Percentiles rank a stretch among this genome's conserved stretches.
These are phyloP conservation scores for Acromyrmex echinatior DNA, from an alignment of 1,140 invertebrate genomes.

Conservation along the genomic window DNA sequence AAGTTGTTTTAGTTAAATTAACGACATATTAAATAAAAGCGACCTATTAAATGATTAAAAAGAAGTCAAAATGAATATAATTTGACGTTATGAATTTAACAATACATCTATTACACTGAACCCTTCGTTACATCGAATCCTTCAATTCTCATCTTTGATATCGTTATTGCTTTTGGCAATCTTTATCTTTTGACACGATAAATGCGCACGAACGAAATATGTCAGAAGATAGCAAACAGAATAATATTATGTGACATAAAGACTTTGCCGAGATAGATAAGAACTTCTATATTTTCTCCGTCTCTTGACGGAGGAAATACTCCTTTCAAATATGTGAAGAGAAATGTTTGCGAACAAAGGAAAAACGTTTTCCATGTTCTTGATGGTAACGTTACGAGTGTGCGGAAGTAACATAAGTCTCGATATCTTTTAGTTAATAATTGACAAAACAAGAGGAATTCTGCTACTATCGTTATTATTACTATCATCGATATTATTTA, in stretches of 20 bases:
- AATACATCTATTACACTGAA: neutral
- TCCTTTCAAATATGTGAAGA: conserved; percentile 39
- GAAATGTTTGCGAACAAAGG: conserved; percentile 48
- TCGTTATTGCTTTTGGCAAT: conserved; percentile 15
- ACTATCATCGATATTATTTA: neutral
- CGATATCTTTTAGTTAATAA: conserved; percentile 20
- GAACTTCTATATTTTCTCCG: conserved; percentile 50
- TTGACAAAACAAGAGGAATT: conserved; percentile 2
- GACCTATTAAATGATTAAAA: no score
- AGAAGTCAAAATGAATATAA: no score
- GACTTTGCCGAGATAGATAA: conserved; percentile 36
- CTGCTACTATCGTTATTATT: neutral
- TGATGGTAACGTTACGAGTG: conserved; percentile 22
- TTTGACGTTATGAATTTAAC: no score
- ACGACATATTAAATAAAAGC: no score
- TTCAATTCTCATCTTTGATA: neutral
- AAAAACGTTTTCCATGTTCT: conserved; percentile 25
- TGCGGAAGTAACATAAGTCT: neutral
- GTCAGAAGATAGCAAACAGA: conserved; percentile 21
- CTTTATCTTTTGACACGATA: neutral
- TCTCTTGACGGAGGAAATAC: conserved; percentile 31
- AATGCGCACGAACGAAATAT: conserved; percentile 15
- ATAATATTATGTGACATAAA: conserved; percentile 56
- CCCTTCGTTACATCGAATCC: neutral
- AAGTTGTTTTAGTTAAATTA: no score